These are phyloP conservation scores for Pseudococcus viburni DNA, from an alignment of 2,888 invertebrate genomes.

Conservation along the genomic window DNA sequence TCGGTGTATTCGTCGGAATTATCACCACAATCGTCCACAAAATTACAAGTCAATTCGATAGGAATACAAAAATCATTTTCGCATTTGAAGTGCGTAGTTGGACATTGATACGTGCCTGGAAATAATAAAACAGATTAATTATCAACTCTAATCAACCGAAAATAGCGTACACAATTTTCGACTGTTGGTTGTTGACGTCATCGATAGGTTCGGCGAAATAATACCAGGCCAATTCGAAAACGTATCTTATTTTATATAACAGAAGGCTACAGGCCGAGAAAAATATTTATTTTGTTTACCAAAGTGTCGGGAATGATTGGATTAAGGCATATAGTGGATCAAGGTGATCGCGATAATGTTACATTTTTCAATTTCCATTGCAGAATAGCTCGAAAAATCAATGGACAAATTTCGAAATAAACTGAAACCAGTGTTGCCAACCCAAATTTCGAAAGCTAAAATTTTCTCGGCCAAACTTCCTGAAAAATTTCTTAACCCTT, in stretches of 20 bases:
- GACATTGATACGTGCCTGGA: slow-evolving; percentile 72
- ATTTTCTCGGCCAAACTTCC: no score
- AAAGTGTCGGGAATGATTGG: no score
- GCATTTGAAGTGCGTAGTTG: slow-evolving; percentile 73
- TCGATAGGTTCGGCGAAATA: neutral
- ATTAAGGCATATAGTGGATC: no score
- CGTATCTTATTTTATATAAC: neutral
- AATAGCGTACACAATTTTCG: neutral
- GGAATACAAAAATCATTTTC: slow-evolving; percentile 73
- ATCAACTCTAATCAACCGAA: slow-evolving; percentile 40
- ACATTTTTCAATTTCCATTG: no score
- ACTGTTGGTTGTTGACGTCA: neutral
- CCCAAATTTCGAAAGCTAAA: no score
- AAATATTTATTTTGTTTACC: neutral
- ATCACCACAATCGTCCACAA: slow-evolving; percentile 69
- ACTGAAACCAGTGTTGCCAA: no score
- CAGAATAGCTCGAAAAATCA: no score
- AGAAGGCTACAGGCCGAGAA: neutral
- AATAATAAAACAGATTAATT: slow-evolving; percentile 65
- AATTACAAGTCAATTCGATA: slow-evolving; percentile 69
- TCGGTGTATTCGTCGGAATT: slow-evolving; percentile 69
- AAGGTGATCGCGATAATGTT: no score
- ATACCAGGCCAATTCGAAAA: neutral
- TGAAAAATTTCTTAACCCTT: no score
- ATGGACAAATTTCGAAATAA: no score